These are phyloP conservation scores for Phalacrocorax pelagicus DNA, from an alignment of 2,113 vertebrate genomes.

Conservation along the genomic window DNA sequence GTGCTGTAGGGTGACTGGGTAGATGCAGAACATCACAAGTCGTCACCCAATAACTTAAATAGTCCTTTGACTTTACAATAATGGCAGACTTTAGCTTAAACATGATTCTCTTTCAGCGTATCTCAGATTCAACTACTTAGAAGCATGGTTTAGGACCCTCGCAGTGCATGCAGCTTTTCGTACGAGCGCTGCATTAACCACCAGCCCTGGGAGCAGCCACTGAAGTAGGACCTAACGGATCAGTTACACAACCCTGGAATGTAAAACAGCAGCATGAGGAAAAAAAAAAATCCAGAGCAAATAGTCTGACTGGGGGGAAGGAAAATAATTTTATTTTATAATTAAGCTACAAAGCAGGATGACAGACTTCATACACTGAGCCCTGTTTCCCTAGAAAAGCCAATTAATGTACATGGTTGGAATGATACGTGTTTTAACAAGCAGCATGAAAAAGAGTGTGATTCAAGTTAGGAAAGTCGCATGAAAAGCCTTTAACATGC, in stretches of 20 bases:
- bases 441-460: constrained; percentile 2
- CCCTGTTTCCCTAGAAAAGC: constrained; percentile 40
- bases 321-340: constrained; percentile 45
- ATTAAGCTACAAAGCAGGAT: constrained; percentile 46
- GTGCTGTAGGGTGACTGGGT: background rate
- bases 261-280: background rate
- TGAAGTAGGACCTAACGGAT: background rate
- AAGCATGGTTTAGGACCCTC: background rate
- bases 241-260: background rate
- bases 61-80: background rate
- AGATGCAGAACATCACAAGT: too few relatives aligned
- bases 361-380: constrained; percentile 31
- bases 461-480: constrained; percentile 30
- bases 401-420: constrained; percentile 53
- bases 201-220: background rate
- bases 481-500: constrained; percentile 32
- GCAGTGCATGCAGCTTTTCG: background rate
- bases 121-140: background rate
- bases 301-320: background rate
- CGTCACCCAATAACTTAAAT: rapidly evolving
- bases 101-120: rapidly evolving
- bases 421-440: constrained; percentile 58
- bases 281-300: background rate
- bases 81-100: background rate
- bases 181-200: rapidly evolving